phyloP scores from a whole-genome alignment of 1,140 invertebrate species.

The Zaprionus taronus region DNA sequence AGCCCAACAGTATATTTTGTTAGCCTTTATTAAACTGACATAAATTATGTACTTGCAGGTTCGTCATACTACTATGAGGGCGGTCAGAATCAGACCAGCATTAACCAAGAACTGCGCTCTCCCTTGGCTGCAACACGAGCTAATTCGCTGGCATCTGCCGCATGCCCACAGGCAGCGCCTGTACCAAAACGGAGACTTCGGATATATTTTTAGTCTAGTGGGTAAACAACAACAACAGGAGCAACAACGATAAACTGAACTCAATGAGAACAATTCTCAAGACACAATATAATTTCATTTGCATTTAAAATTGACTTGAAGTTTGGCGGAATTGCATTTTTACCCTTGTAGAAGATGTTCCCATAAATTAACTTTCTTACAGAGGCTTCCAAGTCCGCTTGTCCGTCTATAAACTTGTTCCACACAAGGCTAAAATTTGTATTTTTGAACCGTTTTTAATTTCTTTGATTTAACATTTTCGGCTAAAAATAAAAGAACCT shows the following conservation, averaged over 20 bases:
- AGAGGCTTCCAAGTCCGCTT: too few relatives aligned
- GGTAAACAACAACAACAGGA: background rate
- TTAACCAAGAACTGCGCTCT: conserved; percentile 86
- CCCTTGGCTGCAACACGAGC: conserved; percentile 89
- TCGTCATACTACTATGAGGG: conserved; percentile 88
- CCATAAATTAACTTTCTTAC: background rate
- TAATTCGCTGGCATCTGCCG: conserved; percentile 89
- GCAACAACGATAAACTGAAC: conserved; percentile 28
- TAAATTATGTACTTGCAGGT: conserved; percentile 83
- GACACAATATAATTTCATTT: conserved; percentile 39
- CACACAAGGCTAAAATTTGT: too few relatives aligned
- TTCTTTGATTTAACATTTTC: too few relatives aligned
- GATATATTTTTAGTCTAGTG: conserved; percentile 83
- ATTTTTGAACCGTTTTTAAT: too few relatives aligned
- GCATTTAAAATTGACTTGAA: conserved; percentile 58
- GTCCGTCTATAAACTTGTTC: too few relatives aligned
- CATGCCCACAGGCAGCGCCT: conserved; percentile 90
- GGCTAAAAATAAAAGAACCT: too few relatives aligned
- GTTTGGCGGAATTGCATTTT: background rate
- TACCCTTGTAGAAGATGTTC: background rate
- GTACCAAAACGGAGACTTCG: conserved; percentile 87
- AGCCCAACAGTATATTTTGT: too few relatives aligned
- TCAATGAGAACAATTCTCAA: conserved; percentile 54
- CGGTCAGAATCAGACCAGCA: conserved; percentile 85
- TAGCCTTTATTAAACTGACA: background rate